Evolutionary conservation across 2,113 vertebrate species (phyloP).

Genomic region (Semnopithecus entellus): DNA sequence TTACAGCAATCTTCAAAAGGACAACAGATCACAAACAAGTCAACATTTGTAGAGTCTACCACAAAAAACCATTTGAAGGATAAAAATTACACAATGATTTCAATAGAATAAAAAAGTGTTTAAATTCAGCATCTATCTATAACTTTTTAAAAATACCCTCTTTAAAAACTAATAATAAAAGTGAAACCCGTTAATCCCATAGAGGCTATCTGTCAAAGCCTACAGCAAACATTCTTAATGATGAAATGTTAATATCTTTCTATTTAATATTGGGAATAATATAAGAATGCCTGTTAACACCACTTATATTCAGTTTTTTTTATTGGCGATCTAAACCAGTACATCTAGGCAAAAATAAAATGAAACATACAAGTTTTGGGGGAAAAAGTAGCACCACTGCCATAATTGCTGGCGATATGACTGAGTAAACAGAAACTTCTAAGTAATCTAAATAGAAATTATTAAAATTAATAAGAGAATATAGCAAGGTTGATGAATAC

Average conservation of each 20-base stretch:
- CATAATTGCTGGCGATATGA: not conserved
- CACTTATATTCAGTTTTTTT: not conserved
- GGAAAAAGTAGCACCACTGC: not conserved
- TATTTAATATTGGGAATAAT: not conserved
- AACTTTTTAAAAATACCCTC: not conserved
- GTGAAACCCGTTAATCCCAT: not conserved
- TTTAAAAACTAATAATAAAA: not conserved
- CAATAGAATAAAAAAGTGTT: not conserved
- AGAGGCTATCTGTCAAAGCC: not conserved
- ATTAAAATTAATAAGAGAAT: not conserved
- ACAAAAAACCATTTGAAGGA: not conserved
- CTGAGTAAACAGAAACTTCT: not conserved
- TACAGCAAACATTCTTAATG: not conserved
- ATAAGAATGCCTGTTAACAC: not conserved
- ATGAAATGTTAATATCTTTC: not conserved
- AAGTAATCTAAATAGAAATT: not conserved
- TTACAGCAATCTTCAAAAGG: not conserved
- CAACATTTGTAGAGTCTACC: not conserved
- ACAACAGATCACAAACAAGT: not conserved
- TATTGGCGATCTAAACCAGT: not conserved
- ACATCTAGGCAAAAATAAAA: not conserved
- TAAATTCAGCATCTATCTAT: not conserved
- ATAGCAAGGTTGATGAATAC: not conserved
- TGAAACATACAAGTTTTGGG: not conserved
- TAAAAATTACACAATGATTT: not conserved